phyloP scores from a whole-genome alignment of 1,140 invertebrate genomes.

The Zaprionus camerounensis region DNA sequence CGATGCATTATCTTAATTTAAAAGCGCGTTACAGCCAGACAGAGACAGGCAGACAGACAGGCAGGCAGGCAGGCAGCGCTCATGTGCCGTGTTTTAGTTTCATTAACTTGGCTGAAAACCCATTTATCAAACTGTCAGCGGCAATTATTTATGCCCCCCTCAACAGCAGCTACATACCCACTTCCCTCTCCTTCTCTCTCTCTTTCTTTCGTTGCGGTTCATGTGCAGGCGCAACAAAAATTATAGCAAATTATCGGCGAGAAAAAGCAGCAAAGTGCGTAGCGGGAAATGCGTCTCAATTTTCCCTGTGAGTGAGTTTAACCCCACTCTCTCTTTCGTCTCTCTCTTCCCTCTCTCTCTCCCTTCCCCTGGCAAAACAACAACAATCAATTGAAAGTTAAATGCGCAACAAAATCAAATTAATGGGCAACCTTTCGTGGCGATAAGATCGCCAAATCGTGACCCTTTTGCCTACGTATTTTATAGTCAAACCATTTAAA shows the following conservation, averaged over 20 bases:
- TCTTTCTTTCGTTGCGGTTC: constrained; percentile 16
- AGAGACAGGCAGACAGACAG: constrained; percentile 1
- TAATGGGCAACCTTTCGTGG: constrained; percentile 53
- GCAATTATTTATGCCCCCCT: constrained; percentile 71
- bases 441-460: constrained; percentile 24
- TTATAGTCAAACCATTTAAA: constrained; percentile 64
- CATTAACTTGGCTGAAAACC: constrained; percentile 74
- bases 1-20: constrained; percentile 78
- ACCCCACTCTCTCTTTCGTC: not conserved
- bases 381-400: constrained; percentile 50
- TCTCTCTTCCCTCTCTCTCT: not conserved
- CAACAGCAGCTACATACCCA: not conserved
- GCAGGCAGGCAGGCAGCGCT: constrained; percentile 11
- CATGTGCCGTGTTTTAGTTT: constrained; percentile 74
- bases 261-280: constrained; percentile 16
- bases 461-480: constrained; percentile 8
- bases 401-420: constrained; percentile 64
- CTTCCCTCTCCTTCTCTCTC: not conserved
- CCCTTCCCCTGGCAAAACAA: not conserved
- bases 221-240: constrained; percentile 41
- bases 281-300: constrained; percentile 24
- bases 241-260: constrained; percentile 66
- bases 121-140: constrained; percentile 79
- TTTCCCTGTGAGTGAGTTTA: constrained; percentile 31
- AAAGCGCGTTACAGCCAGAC: constrained; percentile 46